A percentile compares a stretch with the other conserved stretches of the same genome.
Conservation (phyloP, 2,797 vertebrate genomes). For the Meriones psammophilus region DNA sequence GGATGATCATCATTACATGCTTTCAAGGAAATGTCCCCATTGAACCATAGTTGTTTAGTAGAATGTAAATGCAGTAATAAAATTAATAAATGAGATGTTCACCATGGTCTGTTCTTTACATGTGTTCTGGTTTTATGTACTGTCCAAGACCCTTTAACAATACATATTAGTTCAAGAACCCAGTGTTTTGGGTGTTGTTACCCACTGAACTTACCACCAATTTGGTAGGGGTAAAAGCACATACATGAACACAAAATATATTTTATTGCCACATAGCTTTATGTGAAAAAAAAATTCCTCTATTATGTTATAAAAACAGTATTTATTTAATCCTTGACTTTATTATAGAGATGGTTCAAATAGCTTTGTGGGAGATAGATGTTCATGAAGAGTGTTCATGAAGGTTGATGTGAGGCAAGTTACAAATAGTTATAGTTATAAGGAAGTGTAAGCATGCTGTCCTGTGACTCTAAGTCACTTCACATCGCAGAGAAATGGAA, state of each 20-base stretch:
- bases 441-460: not conserved
- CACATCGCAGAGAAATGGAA: not conserved
- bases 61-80: slow-evolving; percentile 41
- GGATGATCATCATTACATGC: not conserved
- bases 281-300: slow-evolving; percentile 19
- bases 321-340: not conserved
- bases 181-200: not conserved
- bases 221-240: not conserved
- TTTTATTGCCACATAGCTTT: not conserved
- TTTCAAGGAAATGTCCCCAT: slow-evolving; percentile 2
- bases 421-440: not conserved
- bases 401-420: slow-evolving; percentile 28
- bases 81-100: slow-evolving; percentile 42
- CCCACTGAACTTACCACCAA: not conserved
- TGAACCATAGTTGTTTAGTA: slow-evolving; percentile 22
- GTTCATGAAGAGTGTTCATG: slow-evolving; percentile 53
- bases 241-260: not conserved
- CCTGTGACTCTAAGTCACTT: not conserved
- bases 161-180: not conserved
- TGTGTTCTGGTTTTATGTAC: slow-evolving; percentile 38
- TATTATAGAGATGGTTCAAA: slow-evolving; percentile 31
- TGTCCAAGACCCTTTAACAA: not conserved
- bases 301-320: not conserved
- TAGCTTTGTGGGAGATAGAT: slow-evolving; percentile 9
- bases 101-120: not conserved